phyloP scores from a whole-genome alignment of 2,113 vertebrate species.

The Suricata suricatta region DNA sequence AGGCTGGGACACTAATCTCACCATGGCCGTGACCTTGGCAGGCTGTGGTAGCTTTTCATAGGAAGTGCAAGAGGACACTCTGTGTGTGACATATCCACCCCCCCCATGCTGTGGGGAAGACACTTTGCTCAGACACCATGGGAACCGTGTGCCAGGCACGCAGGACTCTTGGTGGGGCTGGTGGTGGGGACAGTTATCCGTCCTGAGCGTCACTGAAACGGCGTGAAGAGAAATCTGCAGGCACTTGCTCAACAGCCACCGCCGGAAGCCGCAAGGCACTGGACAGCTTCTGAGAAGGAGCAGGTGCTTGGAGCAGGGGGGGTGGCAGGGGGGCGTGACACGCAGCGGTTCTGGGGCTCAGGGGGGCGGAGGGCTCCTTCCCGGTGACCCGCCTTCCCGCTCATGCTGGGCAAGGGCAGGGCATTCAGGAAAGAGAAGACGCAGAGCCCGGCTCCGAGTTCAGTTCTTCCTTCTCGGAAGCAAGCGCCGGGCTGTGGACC shows the following conservation, averaged over 20 bases:
- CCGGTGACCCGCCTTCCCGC: not conserved
- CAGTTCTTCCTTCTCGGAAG: not conserved
- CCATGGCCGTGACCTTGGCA: not conserved
- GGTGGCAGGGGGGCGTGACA: not conserved
- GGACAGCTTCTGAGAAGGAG: not conserved
- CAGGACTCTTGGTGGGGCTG: not conserved
- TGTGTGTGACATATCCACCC: no score
- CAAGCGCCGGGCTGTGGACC: no score
- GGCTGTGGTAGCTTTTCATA: not conserved
- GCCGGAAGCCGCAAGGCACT: accelerated
- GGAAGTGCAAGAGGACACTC: not conserved
- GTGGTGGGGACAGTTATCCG: accelerated
- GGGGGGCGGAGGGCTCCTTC: accelerated
- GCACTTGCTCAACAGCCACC: accelerated
- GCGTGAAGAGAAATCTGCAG: no score
- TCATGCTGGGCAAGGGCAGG: no score
- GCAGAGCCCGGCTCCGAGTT: not conserved
- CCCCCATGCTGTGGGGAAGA: no score
- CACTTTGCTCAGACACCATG: not conserved
- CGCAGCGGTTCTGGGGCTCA: accelerated
- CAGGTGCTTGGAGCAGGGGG: accelerated
- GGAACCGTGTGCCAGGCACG: not conserved
- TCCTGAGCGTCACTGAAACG: not conserved
- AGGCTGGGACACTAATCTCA: accelerated
- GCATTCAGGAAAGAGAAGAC: not conserved